A percentile compares a stretch with the other conserved stretches of the same genome.
phyloP scores from a whole-genome alignment of 2,113 vertebrate genomes.

The Mormyrus lacerda region DNA sequence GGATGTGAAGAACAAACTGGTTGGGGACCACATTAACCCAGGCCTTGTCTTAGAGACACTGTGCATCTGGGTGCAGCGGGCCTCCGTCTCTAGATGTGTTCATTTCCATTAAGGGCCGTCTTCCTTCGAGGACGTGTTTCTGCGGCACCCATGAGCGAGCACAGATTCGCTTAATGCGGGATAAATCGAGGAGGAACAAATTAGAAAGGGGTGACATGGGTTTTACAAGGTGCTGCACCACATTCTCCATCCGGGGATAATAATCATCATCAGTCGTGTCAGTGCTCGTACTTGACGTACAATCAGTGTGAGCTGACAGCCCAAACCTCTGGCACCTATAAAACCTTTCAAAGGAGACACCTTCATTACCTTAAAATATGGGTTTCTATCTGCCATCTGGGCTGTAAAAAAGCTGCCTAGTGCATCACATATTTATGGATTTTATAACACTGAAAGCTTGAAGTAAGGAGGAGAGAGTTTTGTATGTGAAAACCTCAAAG shows the following conservation, averaged over 20 bases:
- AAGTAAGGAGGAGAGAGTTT: neutral
- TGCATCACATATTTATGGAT: neutral
- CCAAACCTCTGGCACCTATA: neutral
- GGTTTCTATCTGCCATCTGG: neutral
- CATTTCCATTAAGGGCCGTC: neutral
- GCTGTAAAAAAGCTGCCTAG: neutral
- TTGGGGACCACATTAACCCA: neutral
- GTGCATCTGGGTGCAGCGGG: neutral
- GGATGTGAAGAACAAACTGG: neutral
- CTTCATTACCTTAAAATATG: slow-evolving; percentile 8
- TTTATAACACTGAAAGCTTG: neutral
- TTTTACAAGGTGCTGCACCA: neutral
- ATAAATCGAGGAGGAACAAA: neutral
- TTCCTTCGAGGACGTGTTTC: neutral
- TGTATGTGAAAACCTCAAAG: neutral
- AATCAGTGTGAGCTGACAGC: neutral
- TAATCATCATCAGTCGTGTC: neutral
- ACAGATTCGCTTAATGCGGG: neutral
- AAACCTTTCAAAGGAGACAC: neutral
- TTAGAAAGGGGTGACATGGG: neutral
- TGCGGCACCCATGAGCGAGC: neutral
- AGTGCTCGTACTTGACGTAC: neutral
- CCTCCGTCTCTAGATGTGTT: neutral
- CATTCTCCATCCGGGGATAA: neutral
- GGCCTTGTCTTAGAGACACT: neutral